Evolutionary conservation across 1,140 invertebrate species (phyloP).

Genomic region (Caerostris extrusa): DNA sequence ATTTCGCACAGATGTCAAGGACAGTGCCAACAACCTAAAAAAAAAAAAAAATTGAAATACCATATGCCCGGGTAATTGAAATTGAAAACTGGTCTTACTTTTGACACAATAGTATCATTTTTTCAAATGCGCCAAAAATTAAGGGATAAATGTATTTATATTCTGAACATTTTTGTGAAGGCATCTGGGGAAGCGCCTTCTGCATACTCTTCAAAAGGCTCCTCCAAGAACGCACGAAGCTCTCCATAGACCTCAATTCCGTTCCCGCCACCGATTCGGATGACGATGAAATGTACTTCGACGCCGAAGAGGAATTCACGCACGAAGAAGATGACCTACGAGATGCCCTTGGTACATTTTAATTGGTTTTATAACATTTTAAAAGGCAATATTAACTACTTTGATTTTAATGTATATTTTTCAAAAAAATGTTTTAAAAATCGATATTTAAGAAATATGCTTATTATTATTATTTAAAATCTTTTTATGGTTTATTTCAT

Average conservation of each 20-base stretch:
- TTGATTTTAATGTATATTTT: no score
- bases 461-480: neutral
- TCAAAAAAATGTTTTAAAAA: no score
- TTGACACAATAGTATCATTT: no score
- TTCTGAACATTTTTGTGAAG: conserved; percentile 75
- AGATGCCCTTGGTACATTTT: conserved; percentile 69
- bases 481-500: no score
- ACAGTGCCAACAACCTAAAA: no score
- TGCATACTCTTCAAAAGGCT: conserved; percentile 83
- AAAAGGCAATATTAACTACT: neutral
- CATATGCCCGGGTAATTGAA: no score
- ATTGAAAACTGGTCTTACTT: no score
- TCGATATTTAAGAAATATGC: neutral
- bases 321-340: conserved; percentile 79
- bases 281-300: conserved; percentile 69
- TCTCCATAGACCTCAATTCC: conserved; percentile 62
- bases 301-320: conserved; percentile 71
- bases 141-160: no score
- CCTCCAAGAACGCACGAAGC: conserved; percentile 80
- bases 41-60: no score
- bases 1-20: no score
- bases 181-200: conserved; percentile 84
- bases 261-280: conserved; percentile 11
- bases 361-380: neutral
- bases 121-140: no score